Conservation (phyloP, 2,113 vertebrate species). For the Equus przewalskii region DNA sequence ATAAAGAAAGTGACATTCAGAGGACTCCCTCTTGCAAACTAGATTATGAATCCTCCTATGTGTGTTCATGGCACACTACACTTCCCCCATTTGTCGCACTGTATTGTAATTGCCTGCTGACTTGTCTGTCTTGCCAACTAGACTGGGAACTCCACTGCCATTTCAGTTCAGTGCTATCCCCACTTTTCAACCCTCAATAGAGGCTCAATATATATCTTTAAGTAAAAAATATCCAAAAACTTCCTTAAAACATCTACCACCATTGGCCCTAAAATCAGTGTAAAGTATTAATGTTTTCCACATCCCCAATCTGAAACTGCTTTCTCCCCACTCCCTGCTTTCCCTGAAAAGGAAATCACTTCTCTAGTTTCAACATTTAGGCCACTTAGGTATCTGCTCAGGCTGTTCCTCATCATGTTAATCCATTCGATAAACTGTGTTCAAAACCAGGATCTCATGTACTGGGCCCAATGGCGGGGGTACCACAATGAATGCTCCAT, state of each 20-base stretch:
- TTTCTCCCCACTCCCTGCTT: background rate
- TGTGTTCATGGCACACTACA: background rate
- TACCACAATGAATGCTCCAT: background rate
- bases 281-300: background rate
- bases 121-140: background rate
- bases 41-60: background rate
- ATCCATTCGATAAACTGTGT: background rate
- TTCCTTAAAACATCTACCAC: constrained; percentile 29
- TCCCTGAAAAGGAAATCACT: background rate
- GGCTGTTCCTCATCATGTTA: constrained; percentile 4
- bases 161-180: background rate
- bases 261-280: background rate
- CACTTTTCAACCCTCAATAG: background rate
- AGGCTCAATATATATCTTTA: background rate
- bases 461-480: background rate
- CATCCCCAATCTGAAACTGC: background rate
- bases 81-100: too few relatives aligned
- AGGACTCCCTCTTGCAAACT: background rate
- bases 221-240: background rate
- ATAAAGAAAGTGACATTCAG: background rate
- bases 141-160: background rate
- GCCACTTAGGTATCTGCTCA: background rate
- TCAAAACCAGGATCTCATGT: constrained; percentile 6
- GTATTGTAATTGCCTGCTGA: background rate
- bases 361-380: constrained; percentile 4